Evolutionary conservation across 2,113 vertebrate species (phyloP).

Genomic region (Monopterus albus): DNA sequence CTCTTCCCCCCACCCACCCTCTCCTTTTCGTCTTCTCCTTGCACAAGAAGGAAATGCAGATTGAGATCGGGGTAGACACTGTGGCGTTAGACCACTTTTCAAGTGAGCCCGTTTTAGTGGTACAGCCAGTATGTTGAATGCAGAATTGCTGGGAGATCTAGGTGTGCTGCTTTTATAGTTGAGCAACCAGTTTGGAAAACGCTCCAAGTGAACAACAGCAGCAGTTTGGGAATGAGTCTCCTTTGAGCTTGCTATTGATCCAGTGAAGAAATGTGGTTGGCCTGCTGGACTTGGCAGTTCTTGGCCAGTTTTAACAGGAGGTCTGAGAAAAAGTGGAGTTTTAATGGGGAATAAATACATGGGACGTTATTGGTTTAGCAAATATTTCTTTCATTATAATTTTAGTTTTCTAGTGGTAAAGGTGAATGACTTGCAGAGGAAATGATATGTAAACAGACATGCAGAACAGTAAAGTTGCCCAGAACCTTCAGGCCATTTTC

Average conservation of each 20-base stretch:
- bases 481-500: conserved; percentile 2
- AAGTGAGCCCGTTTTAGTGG: conserved; percentile 34
- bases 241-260: conserved; percentile 58
- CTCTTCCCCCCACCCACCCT: no score
- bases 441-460: conserved; percentile 9
- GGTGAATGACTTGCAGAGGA: not conserved
- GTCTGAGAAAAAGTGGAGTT: conserved; percentile 18
- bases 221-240: conserved; percentile 52
- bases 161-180: conserved; percentile 40
- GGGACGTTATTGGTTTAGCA: conserved; percentile 38
- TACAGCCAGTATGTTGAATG: conserved; percentile 52
- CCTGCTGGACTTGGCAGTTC: conserved; percentile 8
- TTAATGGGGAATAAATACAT: conserved; percentile 33
- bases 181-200: conserved; percentile 40
- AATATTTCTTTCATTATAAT: conserved; percentile 21
- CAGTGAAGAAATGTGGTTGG: conserved; percentile 35
- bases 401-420: not conserved
- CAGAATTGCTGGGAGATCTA: conserved; percentile 39
- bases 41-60: conserved; percentile 48
- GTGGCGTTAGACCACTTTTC: conserved; percentile 44
- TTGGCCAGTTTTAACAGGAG: conserved; percentile 25
- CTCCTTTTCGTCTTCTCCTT: conserved; percentile 36
- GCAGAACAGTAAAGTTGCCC: conserved; percentile 7
- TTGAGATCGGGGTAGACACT: conserved; percentile 29
- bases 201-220: conserved; percentile 43